Conservation (phyloP, 2,113 vertebrate species). For the Nyctibius bracteatus region DNA sequence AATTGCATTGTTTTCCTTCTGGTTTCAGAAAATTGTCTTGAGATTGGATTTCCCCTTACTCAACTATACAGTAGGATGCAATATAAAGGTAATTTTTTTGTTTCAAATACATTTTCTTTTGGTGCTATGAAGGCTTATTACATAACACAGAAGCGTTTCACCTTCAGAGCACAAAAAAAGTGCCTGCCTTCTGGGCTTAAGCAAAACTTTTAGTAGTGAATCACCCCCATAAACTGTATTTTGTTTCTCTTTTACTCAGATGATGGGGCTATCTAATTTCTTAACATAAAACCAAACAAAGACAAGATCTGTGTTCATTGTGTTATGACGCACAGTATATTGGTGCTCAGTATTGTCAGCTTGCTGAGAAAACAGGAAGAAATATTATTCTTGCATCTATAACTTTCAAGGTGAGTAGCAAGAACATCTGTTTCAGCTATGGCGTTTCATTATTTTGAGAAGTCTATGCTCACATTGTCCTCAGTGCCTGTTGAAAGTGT, state of each 20-base stretch:
- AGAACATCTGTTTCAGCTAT: neutral
- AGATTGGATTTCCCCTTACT: constrained; percentile 57
- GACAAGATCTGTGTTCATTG: neutral
- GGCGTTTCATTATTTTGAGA: neutral
- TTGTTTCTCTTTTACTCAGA: neutral
- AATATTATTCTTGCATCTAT: neutral
- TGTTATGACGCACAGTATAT: neutral
- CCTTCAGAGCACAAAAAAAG: neutral
- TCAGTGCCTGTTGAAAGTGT: neutral
- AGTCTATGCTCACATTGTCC: neutral
- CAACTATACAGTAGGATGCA: constrained; percentile 8
- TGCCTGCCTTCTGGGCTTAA: neutral
- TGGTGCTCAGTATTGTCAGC: neutral
- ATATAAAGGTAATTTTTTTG: constrained; percentile 30
- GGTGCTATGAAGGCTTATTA: constrained; percentile 34
- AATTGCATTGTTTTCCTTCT: constrained; percentile 60
- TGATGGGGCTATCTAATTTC: neutral
- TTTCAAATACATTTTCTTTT: constrained; percentile 43
- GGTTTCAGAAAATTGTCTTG: constrained; percentile 60
- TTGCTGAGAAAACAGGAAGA: neutral
- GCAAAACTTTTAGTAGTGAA: neutral
- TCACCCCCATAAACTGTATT: neutral
- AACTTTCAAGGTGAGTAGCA: neutral
- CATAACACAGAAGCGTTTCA: neutral
- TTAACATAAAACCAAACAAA: neutral